These are phyloP conservation scores for Picus viridis DNA, from an alignment of 2,797 vertebrate genomes.

Conservation along the genomic window DNA sequence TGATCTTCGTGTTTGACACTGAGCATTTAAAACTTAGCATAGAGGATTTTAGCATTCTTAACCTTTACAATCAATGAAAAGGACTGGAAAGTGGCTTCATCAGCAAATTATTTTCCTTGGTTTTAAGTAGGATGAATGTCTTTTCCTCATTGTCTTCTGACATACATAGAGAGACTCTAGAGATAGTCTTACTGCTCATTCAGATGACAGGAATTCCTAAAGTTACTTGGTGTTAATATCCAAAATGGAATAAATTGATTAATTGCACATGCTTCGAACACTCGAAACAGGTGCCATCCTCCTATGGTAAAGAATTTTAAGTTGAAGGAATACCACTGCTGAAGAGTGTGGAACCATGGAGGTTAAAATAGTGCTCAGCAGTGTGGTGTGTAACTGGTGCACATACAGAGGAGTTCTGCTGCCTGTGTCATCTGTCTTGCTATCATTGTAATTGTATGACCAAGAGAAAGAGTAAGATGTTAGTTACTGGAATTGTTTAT, in stretches of 20 bases:
- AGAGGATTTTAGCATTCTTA: neutral
- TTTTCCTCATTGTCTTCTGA: neutral
- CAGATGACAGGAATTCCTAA: neutral
- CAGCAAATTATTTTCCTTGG: neutral
- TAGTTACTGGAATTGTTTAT: neutral
- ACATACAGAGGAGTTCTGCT: neutral
- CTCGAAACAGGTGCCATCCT: neutral
- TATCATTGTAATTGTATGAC: neutral
- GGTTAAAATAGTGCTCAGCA: neutral
- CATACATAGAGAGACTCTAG: neutral
- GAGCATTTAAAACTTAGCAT: neutral
- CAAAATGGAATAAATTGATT: neutral
- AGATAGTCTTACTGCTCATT: neutral
- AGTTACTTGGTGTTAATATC: neutral
- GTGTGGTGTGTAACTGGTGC: neutral
- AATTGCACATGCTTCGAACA: accelerated
- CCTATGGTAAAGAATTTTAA: neutral
- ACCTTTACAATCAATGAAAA: neutral
- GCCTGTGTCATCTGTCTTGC: neutral
- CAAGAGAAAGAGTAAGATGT: neutral
- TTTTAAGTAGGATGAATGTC: neutral
- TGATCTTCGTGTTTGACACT: neutral
- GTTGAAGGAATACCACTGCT: neutral
- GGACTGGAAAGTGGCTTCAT: neutral
- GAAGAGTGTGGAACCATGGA: neutral